A percentile compares a stretch with the other conserved stretches of the same genome.
phyloP scores from a whole-genome alignment of 1,140 invertebrate species.

The Drosophila subpulchrella region DNA sequence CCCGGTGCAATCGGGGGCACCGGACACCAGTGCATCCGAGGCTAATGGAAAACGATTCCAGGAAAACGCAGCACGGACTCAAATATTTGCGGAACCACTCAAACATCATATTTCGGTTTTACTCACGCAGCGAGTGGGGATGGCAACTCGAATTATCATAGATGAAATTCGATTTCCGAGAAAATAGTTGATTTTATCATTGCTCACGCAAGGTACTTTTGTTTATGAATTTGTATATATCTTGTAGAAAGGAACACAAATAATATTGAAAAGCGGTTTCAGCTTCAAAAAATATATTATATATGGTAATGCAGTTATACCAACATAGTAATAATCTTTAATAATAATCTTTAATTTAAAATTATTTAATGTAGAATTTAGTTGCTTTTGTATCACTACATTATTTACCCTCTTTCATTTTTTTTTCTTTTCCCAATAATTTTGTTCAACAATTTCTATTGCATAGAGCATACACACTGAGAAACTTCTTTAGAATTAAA shows the following conservation, averaged over 20 bases:
- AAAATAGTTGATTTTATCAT: not conserved
- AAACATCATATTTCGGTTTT: slow-evolving; percentile 7
- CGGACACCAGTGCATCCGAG: slow-evolving; percentile 12
- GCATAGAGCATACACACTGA: not conserved
- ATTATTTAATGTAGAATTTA: not conserved
- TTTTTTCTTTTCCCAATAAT: not conserved
- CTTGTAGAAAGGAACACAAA: not conserved
- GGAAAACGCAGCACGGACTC: slow-evolving; percentile 13
- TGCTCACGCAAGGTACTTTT: not conserved
- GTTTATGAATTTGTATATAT: not conserved
- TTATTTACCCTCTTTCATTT: not conserved
- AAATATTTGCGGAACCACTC: slow-evolving; percentile 21
- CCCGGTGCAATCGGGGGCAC: not conserved
- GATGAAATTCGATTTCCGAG: slow-evolving; percentile 2
- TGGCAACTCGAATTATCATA: not conserved
- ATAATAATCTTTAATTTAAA: too few relatives aligned
- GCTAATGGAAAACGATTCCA: slow-evolving; percentile 44
- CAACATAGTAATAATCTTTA: too few relatives aligned
- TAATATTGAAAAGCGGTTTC: too few relatives aligned
- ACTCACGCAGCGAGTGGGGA: not conserved
- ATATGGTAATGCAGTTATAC: too few relatives aligned
- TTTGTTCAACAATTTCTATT: not conserved
- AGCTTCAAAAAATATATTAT: too few relatives aligned
- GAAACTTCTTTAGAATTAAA: not conserved
- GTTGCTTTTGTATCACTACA: not conserved